phyloP scores from a whole-genome alignment of 1,140 invertebrate genomes.

The Callitettix versicolor region DNA sequence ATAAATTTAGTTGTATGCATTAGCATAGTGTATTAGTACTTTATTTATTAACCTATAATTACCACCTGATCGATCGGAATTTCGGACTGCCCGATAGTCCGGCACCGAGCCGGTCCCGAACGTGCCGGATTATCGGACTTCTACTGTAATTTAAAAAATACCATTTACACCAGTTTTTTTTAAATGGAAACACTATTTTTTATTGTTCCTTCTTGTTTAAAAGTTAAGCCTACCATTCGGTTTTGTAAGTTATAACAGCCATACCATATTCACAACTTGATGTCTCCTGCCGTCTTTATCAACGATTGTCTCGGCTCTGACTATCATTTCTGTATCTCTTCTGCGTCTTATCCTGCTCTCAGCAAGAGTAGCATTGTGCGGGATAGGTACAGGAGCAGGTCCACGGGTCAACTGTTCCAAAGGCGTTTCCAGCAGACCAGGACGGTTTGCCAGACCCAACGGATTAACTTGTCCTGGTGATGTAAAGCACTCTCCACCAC shows the following conservation, averaged over 20 bases:
- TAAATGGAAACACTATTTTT: no score
- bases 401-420: background rate
- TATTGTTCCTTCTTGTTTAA: no score
- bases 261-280: slow-evolving; percentile 67
- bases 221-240: no score
- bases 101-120: no score
- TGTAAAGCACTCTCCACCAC: slow-evolving; percentile 50
- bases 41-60: no score
- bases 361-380: slow-evolving; percentile 6
- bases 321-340: slow-evolving; percentile 59
- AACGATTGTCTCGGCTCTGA: slow-evolving; percentile 56
- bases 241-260: slow-evolving; percentile 8
- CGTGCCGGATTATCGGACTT: no score
- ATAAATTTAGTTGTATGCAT: no score
- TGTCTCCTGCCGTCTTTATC: slow-evolving; percentile 57
- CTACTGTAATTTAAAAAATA: no score
- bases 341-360: slow-evolving; percentile 28
- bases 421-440: slow-evolving; percentile 37
- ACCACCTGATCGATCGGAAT: no score
- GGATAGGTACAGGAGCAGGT: background rate
- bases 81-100: no score
- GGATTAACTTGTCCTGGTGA: slow-evolving; percentile 53
- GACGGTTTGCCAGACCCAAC: slow-evolving; percentile 45
- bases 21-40: no score
- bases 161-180: no score